A percentile compares a stretch with the other conserved stretches of the same genome.
Conservation (phyloP, 1,140 invertebrate species). For the Triops longicaudatus region DNA sequence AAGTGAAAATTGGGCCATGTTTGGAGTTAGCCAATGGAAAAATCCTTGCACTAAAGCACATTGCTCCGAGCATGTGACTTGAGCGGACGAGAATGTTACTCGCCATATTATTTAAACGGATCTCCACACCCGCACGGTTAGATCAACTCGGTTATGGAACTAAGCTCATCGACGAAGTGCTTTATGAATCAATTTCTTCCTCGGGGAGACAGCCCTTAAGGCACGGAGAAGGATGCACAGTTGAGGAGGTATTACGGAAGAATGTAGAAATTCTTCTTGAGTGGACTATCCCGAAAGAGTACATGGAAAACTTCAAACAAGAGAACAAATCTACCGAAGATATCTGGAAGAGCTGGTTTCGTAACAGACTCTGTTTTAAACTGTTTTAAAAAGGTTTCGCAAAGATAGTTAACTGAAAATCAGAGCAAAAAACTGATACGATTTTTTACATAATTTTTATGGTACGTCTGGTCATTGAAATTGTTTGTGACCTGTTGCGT, state of each 20-base stretch:
- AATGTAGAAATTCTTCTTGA: conserved; percentile 69
- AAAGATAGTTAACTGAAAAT: not conserved
- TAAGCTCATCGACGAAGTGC: conserved; percentile 69
- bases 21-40: conserved; percentile 19
- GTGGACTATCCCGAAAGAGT: conserved; percentile 66
- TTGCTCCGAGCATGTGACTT: conserved; percentile 48
- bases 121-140: conserved; percentile 63
- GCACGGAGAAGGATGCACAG: conserved; percentile 39
- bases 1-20: not conserved
- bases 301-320: conserved; percentile 63
- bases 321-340: conserved; percentile 66
- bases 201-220: conserved; percentile 56
- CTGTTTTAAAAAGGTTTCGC: too few relatives aligned
- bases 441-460: too few relatives aligned
- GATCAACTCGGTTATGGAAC: conserved; percentile 70
- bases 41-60: conserved; percentile 18
- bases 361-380: conserved; percentile 32
- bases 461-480: too few relatives aligned
- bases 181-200: conserved; percentile 61
- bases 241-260: conserved; percentile 42
- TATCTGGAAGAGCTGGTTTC: conserved; percentile 62
- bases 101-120: conserved; percentile 67
- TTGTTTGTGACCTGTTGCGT: too few relatives aligned
- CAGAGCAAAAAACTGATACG: not conserved
- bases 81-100: conserved; percentile 66